Evolutionary conservation across 2,888 invertebrate genomes (phyloP).

Genomic region (Cosmorhoe ocellata): DNA sequence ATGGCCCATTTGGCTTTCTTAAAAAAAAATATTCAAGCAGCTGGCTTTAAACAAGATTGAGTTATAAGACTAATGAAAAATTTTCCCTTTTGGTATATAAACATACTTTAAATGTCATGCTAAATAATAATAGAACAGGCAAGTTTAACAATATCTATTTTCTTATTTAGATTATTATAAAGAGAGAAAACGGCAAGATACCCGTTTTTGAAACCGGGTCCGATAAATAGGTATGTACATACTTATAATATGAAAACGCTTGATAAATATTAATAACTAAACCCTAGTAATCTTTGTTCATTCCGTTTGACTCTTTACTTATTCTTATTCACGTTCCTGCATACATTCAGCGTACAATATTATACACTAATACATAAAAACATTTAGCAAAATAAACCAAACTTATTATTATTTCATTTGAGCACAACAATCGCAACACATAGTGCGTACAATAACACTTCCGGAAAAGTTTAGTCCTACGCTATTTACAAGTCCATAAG

Average conservation of each 20-base stretch:
- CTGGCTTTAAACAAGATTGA: too few species aligned
- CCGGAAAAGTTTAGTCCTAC: slow-evolving; percentile 73
- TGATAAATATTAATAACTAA: slow-evolving; percentile 35
- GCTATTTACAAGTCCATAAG: slow-evolving; percentile 30
- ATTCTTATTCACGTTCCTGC: neutral
- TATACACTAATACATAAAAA: slow-evolving; percentile 14
- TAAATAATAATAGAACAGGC: too few species aligned
- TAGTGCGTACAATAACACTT: slow-evolving; percentile 79
- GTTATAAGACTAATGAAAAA: too few species aligned
- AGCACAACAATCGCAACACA: slow-evolving; percentile 69
- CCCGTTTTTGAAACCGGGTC: too few species aligned
- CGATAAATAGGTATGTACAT: too few species aligned
- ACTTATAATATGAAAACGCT: neutral
- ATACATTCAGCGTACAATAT: neutral
- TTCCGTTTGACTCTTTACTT: slow-evolving; percentile 16
- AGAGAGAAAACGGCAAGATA: too few species aligned
- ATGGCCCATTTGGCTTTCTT: too few species aligned
- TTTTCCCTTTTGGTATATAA: too few species aligned
- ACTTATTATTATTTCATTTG: slow-evolving; percentile 70
- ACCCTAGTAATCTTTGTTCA: slow-evolving; percentile 18
- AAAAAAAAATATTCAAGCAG: too few species aligned
- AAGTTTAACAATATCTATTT: too few species aligned
- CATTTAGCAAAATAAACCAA: slow-evolving; percentile 28
- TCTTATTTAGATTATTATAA: too few species aligned
- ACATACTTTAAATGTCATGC: too few species aligned